Evolutionary conservation across 2,888 invertebrate species (phyloP).

Genomic region (Parochlus steinenii): DNA sequence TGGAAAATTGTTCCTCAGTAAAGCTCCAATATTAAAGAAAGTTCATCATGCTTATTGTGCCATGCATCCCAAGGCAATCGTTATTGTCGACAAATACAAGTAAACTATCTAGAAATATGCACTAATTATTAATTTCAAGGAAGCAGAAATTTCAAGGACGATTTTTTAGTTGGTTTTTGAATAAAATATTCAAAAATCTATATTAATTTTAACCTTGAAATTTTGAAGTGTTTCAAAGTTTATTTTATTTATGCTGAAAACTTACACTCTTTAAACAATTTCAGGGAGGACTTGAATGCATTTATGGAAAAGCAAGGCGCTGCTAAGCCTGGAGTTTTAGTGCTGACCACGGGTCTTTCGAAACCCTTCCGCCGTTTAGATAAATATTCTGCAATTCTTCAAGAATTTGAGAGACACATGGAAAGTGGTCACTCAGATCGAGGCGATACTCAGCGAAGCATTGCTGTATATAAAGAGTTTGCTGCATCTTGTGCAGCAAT

Average conservation of each 20-base stretch:
- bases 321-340: conserved; percentile 70
- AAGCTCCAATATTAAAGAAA: conserved; percentile 64
- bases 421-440: conserved; percentile 91
- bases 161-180: too few relatives aligned
- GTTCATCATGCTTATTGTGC: conserved; percentile 82
- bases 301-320: conserved; percentile 83
- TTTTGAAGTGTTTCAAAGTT: conserved; percentile 1
- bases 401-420: conserved; percentile 89
- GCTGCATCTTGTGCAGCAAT: conserved; percentile 73
- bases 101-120: conserved; percentile 38
- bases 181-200: too few relatives aligned
- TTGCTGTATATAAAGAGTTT: conserved; percentile 87
- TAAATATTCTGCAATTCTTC: conserved; percentile 85
- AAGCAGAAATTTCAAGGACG: too few relatives aligned
- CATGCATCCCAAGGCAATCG: conserved; percentile 87
- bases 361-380: conserved; percentile 90
- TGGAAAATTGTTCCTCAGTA: conserved; percentile 78
- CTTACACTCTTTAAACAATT: too few relatives aligned
- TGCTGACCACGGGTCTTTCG: conserved; percentile 81
- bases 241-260: too few relatives aligned
- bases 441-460: conserved; percentile 91
- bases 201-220: not conserved
- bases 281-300: conserved; percentile 62
- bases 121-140: too few relatives aligned
- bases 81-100: conserved; percentile 85